phyloP scores from a whole-genome alignment of 2,797 vertebrate genomes.

The Sebastes dallii region DNA sequence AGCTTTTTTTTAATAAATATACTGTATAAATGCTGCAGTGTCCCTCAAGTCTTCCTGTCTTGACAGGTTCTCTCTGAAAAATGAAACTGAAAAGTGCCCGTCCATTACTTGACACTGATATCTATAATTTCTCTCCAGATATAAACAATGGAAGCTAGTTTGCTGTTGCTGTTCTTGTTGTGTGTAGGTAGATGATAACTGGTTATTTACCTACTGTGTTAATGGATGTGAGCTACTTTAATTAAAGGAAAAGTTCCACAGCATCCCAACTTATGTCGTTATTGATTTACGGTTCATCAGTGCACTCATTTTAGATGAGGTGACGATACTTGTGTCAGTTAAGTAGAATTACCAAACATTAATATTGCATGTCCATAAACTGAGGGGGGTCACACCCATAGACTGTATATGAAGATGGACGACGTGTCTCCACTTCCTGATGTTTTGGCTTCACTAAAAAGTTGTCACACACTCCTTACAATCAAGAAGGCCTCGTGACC shows the following conservation, averaged over 20 bases:
- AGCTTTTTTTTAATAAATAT: background rate
- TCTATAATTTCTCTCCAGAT: slow-evolving; percentile 37
- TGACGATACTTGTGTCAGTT: no score
- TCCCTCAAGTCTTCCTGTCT: slow-evolving; percentile 64
- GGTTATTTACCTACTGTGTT: slow-evolving; percentile 30
- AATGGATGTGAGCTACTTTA: slow-evolving; percentile 53
- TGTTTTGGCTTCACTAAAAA: no score
- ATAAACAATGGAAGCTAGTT: slow-evolving; percentile 32
- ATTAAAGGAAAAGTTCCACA: slow-evolving; percentile 52
- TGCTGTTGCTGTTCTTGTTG: slow-evolving; percentile 46
- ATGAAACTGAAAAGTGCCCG: slow-evolving; percentile 68
- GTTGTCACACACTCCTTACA: no score
- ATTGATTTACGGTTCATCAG: background rate
- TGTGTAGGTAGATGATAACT: slow-evolving; percentile 35
- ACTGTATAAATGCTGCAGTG: slow-evolving; percentile 41
- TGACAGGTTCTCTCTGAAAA: slow-evolving; percentile 60
- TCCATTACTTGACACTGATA: slow-evolving; percentile 75
- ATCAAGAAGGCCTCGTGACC: no score
- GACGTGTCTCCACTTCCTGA: no score
- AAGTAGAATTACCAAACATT: background rate
- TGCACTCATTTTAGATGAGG: background rate
- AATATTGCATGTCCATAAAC: background rate
- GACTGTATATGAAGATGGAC: no score
- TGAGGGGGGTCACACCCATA: background rate
- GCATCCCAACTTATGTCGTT: slow-evolving; percentile 1